A percentile compares a stretch with the other conserved stretches of the same genome.
These are phyloP conservation scores for Toxotes chatareus DNA, from an alignment of 2,113 vertebrate species.

Conservation along the genomic window DNA sequence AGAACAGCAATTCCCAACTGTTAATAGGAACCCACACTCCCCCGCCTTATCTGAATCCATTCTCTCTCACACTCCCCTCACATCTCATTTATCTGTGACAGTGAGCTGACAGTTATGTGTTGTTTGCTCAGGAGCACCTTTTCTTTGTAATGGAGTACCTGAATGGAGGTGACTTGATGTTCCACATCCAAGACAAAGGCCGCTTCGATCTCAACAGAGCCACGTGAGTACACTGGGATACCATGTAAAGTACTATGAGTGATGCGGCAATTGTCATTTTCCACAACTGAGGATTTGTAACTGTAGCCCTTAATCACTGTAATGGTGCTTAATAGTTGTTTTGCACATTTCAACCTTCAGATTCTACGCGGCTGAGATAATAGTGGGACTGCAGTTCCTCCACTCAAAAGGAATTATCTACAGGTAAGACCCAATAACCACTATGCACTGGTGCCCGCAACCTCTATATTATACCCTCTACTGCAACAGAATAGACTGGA, in stretches of 20 bases:
- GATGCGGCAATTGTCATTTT: background rate
- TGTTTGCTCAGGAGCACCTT: slow-evolving; percentile 90
- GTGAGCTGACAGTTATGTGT: slow-evolving; percentile 47
- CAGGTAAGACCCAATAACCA: slow-evolving; percentile 83
- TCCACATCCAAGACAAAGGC: slow-evolving; percentile 98
- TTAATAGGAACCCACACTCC: background rate
- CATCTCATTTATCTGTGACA: slow-evolving; percentile 9
- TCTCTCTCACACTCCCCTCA: background rate
- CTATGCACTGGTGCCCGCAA: background rate
- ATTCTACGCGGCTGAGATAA: slow-evolving; percentile 95
- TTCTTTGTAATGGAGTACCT: slow-evolving; percentile 99
- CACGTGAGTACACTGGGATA: slow-evolving; percentile 84
- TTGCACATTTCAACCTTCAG: slow-evolving; percentile 77
- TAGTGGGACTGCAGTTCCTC: slow-evolving; percentile 95
- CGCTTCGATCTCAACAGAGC: slow-evolving; percentile 94
- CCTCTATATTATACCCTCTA: background rate
- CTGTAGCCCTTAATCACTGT: background rate
- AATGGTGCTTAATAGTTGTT: slow-evolving; percentile 24
- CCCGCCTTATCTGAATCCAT: slow-evolving; percentile 2
- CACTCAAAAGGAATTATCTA: slow-evolving; percentile 96
- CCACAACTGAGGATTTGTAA: background rate
- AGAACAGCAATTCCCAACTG: slow-evolving; percentile 59
- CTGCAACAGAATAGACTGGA: background rate
- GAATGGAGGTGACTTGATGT: slow-evolving; percentile 98
- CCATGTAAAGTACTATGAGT: background rate